phyloP scores from a whole-genome alignment of 1,140 invertebrate species.

The Philotrypesis tridentata region DNA sequence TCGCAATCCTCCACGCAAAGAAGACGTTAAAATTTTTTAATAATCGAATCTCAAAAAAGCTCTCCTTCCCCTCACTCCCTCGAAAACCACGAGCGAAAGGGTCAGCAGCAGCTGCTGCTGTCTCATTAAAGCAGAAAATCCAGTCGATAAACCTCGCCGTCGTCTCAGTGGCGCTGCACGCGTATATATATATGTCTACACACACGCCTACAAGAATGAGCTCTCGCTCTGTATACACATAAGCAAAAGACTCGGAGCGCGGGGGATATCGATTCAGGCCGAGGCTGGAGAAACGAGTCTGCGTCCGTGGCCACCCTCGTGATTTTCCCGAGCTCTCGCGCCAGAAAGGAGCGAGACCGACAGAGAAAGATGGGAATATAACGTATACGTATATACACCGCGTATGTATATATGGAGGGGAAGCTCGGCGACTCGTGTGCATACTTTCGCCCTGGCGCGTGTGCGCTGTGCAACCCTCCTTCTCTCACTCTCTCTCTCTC shows the following conservation, averaged over 20 bases:
- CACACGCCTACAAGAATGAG: no score
- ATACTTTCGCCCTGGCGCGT: constrained; percentile 39
- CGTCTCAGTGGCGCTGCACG: no score
- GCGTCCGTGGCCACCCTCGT: constrained; percentile 48
- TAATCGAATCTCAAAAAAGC: not conserved
- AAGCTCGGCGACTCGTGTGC: no score
- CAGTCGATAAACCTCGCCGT: not conserved
- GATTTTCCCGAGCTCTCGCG: constrained; percentile 7
- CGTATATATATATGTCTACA: no score
- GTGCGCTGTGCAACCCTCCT: constrained; percentile 55
- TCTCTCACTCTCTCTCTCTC: not conserved
- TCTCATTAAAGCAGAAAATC: not conserved
- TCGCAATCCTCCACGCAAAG: no score
- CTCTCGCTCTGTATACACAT: no score
- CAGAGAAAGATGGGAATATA: not conserved
- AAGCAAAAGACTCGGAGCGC: constrained; percentile 17
- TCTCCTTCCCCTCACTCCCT: no score
- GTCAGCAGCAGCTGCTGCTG: no score
- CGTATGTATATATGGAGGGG: no score
- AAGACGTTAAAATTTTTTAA: no score
- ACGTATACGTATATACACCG: no score
- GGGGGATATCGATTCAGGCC: constrained; percentile 52
- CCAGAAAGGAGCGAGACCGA: not conserved
- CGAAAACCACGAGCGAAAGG: no score
- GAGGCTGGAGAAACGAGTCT: constrained; percentile 40